Evolutionary conservation across 2,888 invertebrate genomes (phyloP).

Genomic region (Cordilura impudica): DNA sequence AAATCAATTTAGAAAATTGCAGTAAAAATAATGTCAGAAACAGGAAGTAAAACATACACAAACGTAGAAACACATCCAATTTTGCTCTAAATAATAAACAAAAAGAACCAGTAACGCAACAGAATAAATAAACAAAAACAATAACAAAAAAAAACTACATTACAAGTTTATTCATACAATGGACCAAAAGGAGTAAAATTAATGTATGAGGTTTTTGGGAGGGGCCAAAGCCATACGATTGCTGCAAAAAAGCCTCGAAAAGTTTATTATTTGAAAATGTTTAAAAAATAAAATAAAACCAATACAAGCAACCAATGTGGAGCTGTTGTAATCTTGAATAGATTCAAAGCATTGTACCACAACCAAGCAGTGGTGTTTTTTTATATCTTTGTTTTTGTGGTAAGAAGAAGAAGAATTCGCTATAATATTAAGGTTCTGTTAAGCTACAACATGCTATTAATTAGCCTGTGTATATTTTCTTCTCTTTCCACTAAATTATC

Average conservation of each 20-base stretch:
- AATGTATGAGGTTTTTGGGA: conserved; percentile 54
- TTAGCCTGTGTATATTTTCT: conserved; percentile 46
- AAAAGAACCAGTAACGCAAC: conserved; percentile 3
- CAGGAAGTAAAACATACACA: conserved; percentile 43
- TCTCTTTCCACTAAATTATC: conserved; percentile 2
- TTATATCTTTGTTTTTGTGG: neutral
- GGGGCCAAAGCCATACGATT: conserved; percentile 10
- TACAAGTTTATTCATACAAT: conserved; percentile 27
- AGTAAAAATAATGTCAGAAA: conserved; percentile 63
- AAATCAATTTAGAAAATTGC: conserved; percentile 61
- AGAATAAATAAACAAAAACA: conserved; percentile 13
- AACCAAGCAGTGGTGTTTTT: neutral
- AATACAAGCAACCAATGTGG: neutral
- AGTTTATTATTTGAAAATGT: conserved; percentile 49
- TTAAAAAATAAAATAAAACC: too few species aligned
- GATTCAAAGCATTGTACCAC: neutral
- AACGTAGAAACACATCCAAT: neutral
- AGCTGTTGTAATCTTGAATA: neutral
- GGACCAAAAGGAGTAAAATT: conserved; percentile 45
- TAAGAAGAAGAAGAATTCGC: neutral
- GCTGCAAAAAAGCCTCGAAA: conserved; percentile 20
- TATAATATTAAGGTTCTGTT: conserved; percentile 5
- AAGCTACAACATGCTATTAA: conserved; percentile 61
- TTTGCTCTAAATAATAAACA: conserved; percentile 19
- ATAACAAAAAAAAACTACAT: conserved; percentile 30